phyloP scores from a whole-genome alignment of 2,797 vertebrate species.

The Glyptemys insculpta region DNA sequence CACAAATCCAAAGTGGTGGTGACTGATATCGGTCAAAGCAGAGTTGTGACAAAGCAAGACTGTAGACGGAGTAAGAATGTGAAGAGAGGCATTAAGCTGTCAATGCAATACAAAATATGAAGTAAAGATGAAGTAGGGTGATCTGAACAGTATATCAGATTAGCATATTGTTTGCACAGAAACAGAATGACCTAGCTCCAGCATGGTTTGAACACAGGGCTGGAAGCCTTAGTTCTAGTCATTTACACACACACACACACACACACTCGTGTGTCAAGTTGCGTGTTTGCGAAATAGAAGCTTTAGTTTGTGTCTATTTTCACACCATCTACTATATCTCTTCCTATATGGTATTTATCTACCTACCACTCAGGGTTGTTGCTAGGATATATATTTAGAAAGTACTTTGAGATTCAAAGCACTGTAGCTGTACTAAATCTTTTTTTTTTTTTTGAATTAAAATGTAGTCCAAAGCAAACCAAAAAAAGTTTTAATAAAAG shows the following conservation, averaged over 20 bases:
- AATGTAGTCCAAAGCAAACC: background rate
- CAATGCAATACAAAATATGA: background rate
- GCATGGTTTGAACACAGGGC: background rate
- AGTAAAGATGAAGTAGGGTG: background rate
- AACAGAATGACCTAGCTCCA: background rate
- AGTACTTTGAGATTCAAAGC: background rate
- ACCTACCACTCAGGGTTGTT: background rate
- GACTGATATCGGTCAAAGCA: background rate
- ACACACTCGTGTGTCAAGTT: background rate
- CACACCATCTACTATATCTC: background rate
- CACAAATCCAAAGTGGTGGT: background rate
- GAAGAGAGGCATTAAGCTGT: background rate
- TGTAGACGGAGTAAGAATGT: background rate
- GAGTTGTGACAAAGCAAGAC: background rate
- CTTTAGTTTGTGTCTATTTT: background rate
- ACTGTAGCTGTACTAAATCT: background rate
- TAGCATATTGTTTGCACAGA: background rate
- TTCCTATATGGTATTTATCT: background rate
- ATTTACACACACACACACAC: background rate
- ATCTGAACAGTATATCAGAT: background rate
- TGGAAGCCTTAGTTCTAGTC: background rate
- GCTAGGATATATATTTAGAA: background rate
- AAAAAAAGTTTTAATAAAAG: background rate
- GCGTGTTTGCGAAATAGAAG: background rate
- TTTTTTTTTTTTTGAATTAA: background rate